These are phyloP conservation scores for Brachypteracias leptosomus DNA, from an alignment of 2,113 vertebrate species.

Conservation along the genomic window DNA sequence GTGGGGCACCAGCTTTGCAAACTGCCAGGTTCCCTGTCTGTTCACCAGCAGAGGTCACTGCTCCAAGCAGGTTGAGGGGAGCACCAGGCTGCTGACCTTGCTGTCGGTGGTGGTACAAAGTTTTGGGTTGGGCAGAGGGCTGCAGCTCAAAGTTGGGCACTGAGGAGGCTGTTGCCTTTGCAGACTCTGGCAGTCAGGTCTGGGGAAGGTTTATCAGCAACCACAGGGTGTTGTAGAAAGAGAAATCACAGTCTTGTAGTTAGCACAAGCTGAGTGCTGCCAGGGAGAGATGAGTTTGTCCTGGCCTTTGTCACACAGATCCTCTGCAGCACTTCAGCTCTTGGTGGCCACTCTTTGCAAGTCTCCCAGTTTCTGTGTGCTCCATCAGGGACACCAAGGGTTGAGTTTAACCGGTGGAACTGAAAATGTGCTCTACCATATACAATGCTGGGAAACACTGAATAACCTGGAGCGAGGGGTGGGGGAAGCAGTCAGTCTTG, in stretches of 20 bases:
- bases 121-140: background rate
- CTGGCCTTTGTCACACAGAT: background rate
- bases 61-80: background rate
- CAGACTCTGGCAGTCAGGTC: background rate
- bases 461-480: background rate
- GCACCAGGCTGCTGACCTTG: rapidly evolving
- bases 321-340: background rate
- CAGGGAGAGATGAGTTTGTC: background rate
- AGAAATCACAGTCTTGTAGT: background rate
- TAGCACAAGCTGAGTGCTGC: background rate
- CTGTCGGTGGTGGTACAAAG: background rate
- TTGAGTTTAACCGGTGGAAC: background rate
- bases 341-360: background rate
- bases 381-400: background rate
- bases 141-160: background rate
- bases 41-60: background rate
- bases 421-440: background rate
- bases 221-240: background rate
- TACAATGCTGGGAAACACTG: background rate
- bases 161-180: background rate
- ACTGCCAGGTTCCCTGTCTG: background rate
- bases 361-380: background rate
- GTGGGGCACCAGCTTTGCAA: background rate
- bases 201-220: background rate
- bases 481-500: background rate